These are phyloP conservation scores for Troilus luridus DNA, from an alignment of 2,888 invertebrate species.

Conservation along the genomic window DNA sequence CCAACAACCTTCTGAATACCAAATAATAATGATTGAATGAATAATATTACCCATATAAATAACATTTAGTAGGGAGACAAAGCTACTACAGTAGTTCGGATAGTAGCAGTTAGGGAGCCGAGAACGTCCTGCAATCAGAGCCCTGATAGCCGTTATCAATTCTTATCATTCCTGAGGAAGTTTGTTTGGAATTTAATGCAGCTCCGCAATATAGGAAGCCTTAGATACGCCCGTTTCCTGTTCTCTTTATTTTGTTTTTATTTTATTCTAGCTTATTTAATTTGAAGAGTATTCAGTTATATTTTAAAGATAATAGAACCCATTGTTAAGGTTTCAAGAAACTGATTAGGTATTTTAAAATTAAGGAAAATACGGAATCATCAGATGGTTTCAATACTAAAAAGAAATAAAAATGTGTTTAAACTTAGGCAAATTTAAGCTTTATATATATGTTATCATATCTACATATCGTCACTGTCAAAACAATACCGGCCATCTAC, in stretches of 20 bases:
- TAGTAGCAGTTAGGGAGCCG: not conserved
- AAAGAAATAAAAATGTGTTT: too few relatives aligned
- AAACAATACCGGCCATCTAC: too few relatives aligned
- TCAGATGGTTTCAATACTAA: too few relatives aligned
- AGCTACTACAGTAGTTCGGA: not conserved
- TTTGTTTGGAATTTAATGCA: conserved; percentile 29
- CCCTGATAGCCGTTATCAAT: conserved; percentile 6
- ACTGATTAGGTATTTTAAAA: not conserved
- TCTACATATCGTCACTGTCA: too few relatives aligned
- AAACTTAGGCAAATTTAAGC: too few relatives aligned
- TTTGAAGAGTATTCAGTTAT: not conserved
- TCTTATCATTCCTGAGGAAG: conserved; percentile 19
- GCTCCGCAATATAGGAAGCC: not conserved
- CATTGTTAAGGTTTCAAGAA: not conserved
- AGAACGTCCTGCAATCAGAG: conserved; percentile 2
- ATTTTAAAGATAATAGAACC: not conserved
- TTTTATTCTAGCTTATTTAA: not conserved
- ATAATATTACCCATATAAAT: not conserved
- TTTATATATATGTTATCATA: too few relatives aligned
- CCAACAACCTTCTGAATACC: too few relatives aligned
- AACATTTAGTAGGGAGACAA: not conserved
- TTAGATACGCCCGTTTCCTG: not conserved
- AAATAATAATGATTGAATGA: too few relatives aligned
- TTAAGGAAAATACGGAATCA: not conserved
- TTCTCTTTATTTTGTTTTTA: conserved; percentile 4